A percentile compares a stretch with the other conserved stretches of the same genome.
phyloP scores from a whole-genome alignment of 2,113 vertebrate species.

The Calidris pugnax region DNA sequence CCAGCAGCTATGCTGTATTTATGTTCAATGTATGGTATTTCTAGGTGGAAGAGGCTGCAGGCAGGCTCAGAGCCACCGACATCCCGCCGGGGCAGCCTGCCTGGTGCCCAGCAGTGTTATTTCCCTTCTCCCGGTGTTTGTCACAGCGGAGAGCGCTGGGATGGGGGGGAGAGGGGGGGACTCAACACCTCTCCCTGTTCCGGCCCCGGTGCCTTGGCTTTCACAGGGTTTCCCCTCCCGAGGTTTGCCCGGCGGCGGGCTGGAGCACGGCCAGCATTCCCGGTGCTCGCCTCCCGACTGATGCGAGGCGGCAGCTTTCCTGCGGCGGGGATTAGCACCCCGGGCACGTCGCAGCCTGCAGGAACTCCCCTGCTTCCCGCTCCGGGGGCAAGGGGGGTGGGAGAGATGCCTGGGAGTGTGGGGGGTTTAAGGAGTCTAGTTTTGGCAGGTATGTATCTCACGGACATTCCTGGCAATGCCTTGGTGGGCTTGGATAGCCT shows the following conservation, averaged over 20 bases:
- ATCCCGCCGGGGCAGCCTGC: background rate
- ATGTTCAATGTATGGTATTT: background rate
- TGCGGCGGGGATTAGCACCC: constrained; percentile 35
- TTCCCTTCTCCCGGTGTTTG: background rate
- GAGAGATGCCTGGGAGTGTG: background rate
- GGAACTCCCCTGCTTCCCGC: background rate
- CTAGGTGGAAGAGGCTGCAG: background rate
- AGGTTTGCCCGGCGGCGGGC: background rate
- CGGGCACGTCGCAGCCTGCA: constrained; percentile 50
- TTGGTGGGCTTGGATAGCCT: constrained; percentile 95
- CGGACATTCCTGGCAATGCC: constrained; percentile 93
- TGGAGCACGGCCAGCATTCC: background rate
- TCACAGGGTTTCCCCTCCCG: background rate
- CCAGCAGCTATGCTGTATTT: background rate
- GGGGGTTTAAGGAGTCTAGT: constrained; percentile 87
- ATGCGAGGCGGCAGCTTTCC: background rate
- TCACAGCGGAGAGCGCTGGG: fast-evolving
- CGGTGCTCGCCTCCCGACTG: background rate
- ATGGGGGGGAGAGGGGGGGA: background rate
- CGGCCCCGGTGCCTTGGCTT: background rate
- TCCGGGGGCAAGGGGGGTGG: background rate
- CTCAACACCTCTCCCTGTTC: background rate
- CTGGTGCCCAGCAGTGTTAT: fast-evolving
- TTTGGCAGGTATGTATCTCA: constrained; percentile 97
- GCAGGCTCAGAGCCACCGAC: background rate